Percentiles rank a stretch among this genome's conserved stretches.
phyloP scores from a whole-genome alignment of 2,797 vertebrate species.

The Loris lydekkerianus region DNA sequence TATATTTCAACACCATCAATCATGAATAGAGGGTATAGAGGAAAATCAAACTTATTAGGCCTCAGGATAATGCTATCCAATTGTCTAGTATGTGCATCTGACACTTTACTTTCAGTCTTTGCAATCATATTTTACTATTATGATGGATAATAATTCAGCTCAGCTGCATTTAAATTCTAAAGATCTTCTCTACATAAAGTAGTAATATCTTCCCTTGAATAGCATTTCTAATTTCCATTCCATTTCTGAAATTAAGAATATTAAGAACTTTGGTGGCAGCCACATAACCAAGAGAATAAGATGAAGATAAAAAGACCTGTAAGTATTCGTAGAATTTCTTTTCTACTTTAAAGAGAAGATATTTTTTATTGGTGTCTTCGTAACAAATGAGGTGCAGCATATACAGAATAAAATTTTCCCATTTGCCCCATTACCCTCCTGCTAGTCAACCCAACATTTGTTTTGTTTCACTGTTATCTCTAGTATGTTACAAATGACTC shows the following conservation, averaged over 20 bases:
- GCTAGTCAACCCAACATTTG: background rate
- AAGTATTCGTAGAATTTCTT: slow-evolving; percentile 27
- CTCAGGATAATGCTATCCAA: background rate
- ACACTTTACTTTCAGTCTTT: background rate
- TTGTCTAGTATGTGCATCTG: background rate
- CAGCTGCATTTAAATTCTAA: background rate
- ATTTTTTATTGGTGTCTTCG: background rate
- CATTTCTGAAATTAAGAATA: slow-evolving; percentile 36
- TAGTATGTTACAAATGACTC: background rate
- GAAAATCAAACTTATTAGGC: background rate
- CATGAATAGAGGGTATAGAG: rapidly evolving
- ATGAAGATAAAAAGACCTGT: background rate
- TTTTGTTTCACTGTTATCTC: slow-evolving; percentile 32
- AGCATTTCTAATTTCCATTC: slow-evolving; percentile 16
- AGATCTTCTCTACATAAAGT: background rate
- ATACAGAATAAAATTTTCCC: background rate
- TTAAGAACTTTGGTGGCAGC: slow-evolving; percentile 16
- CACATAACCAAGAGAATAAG: background rate
- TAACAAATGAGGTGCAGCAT: background rate
- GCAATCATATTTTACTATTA: background rate
- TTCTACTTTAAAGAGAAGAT: background rate
- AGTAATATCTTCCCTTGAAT: background rate
- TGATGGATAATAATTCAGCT: background rate
- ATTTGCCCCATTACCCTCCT: background rate
- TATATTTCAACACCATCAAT: background rate